Percentiles rank a stretch among this genome's conserved stretches.
Evolutionary conservation across 2,113 vertebrate species (phyloP).

Genomic region (Petrocephalus zakoni): DNA sequence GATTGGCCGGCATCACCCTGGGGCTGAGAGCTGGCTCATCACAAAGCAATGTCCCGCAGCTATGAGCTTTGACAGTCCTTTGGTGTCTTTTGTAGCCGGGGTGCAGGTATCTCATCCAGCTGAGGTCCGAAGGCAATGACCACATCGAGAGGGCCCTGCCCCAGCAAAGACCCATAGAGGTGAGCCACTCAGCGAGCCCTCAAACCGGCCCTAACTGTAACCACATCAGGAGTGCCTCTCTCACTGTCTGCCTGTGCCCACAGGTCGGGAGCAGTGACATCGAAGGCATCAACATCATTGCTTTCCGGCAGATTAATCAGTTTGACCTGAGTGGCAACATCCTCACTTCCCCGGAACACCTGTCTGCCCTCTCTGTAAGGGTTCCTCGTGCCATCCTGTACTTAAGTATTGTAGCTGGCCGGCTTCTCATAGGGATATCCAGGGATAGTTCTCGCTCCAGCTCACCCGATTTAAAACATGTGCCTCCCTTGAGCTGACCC

Average conservation of each 20-base stretch:
- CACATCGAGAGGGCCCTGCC: constrained; percentile 94
- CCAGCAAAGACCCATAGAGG: constrained; percentile 78
- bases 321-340: constrained; percentile 96
- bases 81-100: constrained; percentile 68
- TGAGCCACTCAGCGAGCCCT: constrained; percentile 41
- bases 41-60: background rate
- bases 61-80: background rate
- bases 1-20: background rate
- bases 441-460: background rate
- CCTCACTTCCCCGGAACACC: constrained; percentile 82
- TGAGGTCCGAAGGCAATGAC: constrained; percentile 88
- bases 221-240: background rate
- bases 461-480: background rate
- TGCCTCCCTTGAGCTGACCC: background rate
- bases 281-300: constrained; percentile 87
- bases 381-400: too few relatives aligned
- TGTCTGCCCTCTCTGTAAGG: constrained; percentile 83
- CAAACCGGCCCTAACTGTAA: background rate
- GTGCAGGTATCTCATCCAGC: constrained; percentile 84
- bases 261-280: constrained; percentile 87
- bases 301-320: constrained; percentile 93
- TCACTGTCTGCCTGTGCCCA: constrained; percentile 13
- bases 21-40: background rate
- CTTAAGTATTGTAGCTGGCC: background rate
- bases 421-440: background rate